phyloP scores from a whole-genome alignment of 2,888 invertebrate species.

The Encarsia formosa region DNA sequence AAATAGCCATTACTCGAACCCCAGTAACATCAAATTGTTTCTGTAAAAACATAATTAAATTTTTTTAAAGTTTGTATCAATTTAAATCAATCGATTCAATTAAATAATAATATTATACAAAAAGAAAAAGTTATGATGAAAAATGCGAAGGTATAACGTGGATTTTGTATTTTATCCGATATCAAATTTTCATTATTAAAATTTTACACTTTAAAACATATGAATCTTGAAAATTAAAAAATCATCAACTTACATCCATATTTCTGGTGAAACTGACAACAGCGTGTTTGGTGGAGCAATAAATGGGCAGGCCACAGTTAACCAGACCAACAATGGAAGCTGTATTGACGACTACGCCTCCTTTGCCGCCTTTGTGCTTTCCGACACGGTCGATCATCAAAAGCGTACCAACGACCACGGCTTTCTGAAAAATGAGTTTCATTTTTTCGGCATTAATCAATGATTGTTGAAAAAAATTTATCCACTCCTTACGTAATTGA shows the following conservation, averaged over 20 bases:
- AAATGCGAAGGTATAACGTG: too few relatives aligned
- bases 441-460: neutral
- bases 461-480: neutral
- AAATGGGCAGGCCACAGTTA: constrained; percentile 50
- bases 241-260: constrained; percentile 37
- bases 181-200: too few relatives aligned
- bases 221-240: too few relatives aligned
- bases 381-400: constrained; percentile 50
- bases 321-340: constrained; percentile 57
- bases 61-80: too few relatives aligned
- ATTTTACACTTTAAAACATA: too few relatives aligned
- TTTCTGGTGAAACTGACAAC: constrained; percentile 45
- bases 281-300: constrained; percentile 57
- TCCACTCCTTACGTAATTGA: constrained; percentile 39
- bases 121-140: too few relatives aligned
- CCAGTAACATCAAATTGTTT: constrained; percentile 38
- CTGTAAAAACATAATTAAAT: too few relatives aligned
- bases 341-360: constrained; percentile 62
- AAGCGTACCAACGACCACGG: constrained; percentile 44
- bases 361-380: constrained; percentile 51
- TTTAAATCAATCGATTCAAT: too few relatives aligned
- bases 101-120: too few relatives aligned
- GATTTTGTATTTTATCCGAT: too few relatives aligned
- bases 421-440: constrained; percentile 38
- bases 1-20: constrained; percentile 42